phyloP scores from a whole-genome alignment of 2,888 invertebrate genomes.

The Caenorhabditis plicata region DNA sequence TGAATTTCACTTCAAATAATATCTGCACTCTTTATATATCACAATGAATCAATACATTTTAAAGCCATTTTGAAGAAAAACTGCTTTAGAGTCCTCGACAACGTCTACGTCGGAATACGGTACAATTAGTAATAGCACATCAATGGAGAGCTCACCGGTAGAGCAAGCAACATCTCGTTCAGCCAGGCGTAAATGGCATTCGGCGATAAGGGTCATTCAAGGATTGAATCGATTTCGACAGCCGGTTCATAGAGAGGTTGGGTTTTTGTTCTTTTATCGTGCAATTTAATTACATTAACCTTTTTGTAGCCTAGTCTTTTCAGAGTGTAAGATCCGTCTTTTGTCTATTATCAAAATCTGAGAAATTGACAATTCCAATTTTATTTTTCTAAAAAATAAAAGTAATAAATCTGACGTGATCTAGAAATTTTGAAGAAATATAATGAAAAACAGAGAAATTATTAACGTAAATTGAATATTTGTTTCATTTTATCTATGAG shows the following conservation, averaged over 20 bases:
- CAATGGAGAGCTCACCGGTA: constrained; percentile 39
- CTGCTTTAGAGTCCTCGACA: constrained; percentile 26
- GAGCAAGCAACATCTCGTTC: constrained; percentile 34
- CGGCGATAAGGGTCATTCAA: constrained; percentile 59
- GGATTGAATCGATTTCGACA: constrained; percentile 59
- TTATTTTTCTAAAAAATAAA: too few species aligned
- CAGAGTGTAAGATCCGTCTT: too few species aligned
- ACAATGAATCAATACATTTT: background rate
- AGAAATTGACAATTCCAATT: too few species aligned
- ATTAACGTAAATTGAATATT: too few species aligned
- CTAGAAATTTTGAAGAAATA: too few species aligned
- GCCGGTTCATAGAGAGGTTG: constrained; percentile 33
- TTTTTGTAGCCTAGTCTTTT: too few species aligned
- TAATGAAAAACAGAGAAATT: too few species aligned
- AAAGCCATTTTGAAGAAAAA: background rate
- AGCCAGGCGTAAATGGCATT: constrained; percentile 59
- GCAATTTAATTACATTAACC: background rate
- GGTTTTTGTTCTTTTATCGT: background rate
- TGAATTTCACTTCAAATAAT: too few species aligned
- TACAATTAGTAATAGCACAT: constrained; percentile 31
- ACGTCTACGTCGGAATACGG: constrained; percentile 13
- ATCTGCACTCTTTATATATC: too few species aligned
- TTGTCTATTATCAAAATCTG: too few species aligned
- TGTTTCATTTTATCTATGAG: too few species aligned
- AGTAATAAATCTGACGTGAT: too few species aligned